phyloP scores from a whole-genome alignment of 92 coral and sea anemone genomes.

The Montipora capitata region DNA sequence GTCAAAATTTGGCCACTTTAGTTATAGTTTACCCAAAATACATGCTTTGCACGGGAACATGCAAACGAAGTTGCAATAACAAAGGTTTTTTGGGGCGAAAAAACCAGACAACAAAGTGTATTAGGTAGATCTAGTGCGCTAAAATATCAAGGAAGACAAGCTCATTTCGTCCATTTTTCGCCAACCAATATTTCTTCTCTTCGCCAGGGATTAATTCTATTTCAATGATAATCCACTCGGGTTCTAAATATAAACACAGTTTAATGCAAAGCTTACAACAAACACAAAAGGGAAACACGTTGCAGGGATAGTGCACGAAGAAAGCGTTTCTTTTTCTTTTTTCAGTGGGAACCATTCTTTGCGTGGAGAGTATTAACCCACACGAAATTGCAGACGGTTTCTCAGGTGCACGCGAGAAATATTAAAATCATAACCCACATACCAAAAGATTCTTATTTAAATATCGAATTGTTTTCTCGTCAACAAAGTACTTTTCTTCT shows the following conservation, averaged over 20 bases:
- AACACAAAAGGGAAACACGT: slow-evolving; percentile 87
- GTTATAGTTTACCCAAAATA: not conserved
- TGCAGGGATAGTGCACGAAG: slow-evolving; percentile 26
- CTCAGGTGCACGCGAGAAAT: not conserved
- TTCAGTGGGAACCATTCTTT: not conserved
- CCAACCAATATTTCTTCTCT: slow-evolving; percentile 16
- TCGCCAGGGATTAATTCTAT: slow-evolving; percentile 81
- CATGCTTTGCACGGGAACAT: not conserved
- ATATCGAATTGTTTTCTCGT: slow-evolving; percentile 74
- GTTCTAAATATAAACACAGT: slow-evolving; percentile 79
- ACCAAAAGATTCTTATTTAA: slow-evolving; percentile 49
- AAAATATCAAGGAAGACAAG: slow-evolving; percentile 1
- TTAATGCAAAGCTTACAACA: slow-evolving; percentile 71
- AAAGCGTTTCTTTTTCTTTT: slow-evolving; percentile 5
- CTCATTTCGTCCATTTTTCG: slow-evolving; percentile 15
- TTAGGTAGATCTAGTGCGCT: not conserved
- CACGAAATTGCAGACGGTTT: not conserved
- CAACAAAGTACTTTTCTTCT: slow-evolving; percentile 72
- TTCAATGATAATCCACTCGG: slow-evolving; percentile 84
- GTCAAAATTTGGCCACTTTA: slow-evolving; percentile 45
- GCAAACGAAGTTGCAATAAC: too few species aligned
- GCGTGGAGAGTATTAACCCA: not conserved
- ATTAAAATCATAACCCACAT: not conserved
- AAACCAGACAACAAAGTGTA: not conserved
- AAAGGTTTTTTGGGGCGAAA: slow-evolving; percentile 7